Evolutionary conservation across 1,140 invertebrate species (phyloP), one percentile per base, ranked within the genome.

Genomic region (Protaetia brevitarsis): DNA sequence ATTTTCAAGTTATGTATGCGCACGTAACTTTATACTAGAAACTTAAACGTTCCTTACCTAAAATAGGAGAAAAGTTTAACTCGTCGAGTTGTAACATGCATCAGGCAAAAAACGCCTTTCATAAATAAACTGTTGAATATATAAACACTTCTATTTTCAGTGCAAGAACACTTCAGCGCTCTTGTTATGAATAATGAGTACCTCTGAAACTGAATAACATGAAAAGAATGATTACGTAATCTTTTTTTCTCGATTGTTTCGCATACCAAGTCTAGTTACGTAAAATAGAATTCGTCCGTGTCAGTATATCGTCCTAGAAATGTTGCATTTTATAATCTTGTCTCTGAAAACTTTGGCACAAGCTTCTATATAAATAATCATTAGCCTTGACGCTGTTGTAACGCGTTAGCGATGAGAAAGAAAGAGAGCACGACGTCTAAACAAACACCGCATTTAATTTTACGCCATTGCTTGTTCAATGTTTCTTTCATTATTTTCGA

Each of bases 341-440:
- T 23, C 16, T 23, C 41, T 23, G 16, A 51, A 51, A 51, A 51
- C 41, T 51, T 51, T 51, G 41, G 41, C 41, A 51, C 41, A 10
- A 3, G 41, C 11, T 51, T 10, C 41, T 51, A 11, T 51, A 23
- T 51, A 51, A 51, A 51, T 51, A 51, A 51, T 19, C 7, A 51
- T 51, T 51, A 51, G 41, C 41, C 41, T 51, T 51, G 41, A 51
- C 3, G 41, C 13, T 51, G 26, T 51, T 51, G 41, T 51, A 51
- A 23, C 41, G n/a, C 41, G 26, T 51, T 19, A 10, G 41, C 10
- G 41, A 51, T 8, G 8, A 23, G 19, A 51, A 51, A 23, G 26
- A 51, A 23, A 7, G 41, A 23, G 10, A 1, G 6, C 19, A 13
- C 37, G 11, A 41, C 13, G 19, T 41, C 37, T 41, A n/a, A n/a